Conservation (phyloP, 2,113 vertebrate species). For the Toxostoma redivivum region DNA sequence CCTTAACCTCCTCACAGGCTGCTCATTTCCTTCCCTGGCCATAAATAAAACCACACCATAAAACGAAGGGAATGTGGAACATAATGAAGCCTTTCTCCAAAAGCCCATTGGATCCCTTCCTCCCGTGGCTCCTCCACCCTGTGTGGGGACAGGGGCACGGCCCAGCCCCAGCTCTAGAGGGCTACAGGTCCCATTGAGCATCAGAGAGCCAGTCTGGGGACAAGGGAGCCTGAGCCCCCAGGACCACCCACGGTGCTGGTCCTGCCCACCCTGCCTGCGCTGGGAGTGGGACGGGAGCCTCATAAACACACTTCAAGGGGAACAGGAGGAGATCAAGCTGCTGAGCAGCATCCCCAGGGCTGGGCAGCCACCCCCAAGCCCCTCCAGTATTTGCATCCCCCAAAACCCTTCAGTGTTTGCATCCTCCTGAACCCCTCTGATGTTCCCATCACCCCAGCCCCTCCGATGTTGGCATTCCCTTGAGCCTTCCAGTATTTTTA, state of each 20-base stretch:
- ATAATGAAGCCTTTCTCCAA: conserved; percentile 49
- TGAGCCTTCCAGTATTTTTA: neutral
- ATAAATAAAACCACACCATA: conserved; percentile 26
- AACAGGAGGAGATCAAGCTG: neutral
- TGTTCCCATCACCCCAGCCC: neutral
- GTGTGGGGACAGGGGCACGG: neutral
- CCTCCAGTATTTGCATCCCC: neutral
- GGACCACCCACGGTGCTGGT: neutral
- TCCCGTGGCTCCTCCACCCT: neutral
- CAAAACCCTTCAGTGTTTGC: neutral
- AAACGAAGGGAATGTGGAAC: conserved; percentile 13
- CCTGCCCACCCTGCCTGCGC: neutral
- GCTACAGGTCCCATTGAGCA: fast-evolving
- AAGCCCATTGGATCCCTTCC: neutral
- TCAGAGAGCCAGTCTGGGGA: neutral
- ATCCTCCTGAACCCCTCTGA: neutral
- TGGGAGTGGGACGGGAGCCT: neutral
- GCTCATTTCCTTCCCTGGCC: conserved; percentile 17
- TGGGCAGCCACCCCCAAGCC: fast-evolving
- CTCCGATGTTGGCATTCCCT: neutral
- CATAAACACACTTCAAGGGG: fast-evolving
- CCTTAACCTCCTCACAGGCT: neutral
- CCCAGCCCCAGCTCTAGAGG: neutral
- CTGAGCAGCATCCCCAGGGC: neutral
- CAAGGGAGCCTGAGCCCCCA: neutral